These are phyloP conservation scores for Camarhynchus parvulus DNA, from an alignment of 2,113 vertebrate species.

Conservation along the genomic window DNA sequence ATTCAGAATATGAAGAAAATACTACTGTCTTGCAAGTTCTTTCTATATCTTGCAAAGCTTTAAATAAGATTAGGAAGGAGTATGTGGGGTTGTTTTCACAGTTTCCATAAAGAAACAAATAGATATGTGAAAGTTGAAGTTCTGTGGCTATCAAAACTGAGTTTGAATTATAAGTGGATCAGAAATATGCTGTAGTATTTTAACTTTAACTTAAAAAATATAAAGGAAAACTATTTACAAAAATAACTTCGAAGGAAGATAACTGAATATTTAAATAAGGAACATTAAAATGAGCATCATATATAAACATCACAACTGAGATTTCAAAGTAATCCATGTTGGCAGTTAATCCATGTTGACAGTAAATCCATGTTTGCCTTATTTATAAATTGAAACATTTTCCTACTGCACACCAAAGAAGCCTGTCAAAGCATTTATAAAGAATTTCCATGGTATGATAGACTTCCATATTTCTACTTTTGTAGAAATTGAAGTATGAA, in stretches of 20 bases:
- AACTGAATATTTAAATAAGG: not conserved
- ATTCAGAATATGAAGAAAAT: not conserved
- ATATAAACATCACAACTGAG: not conserved
- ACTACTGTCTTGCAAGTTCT: not conserved
- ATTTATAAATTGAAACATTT: not conserved
- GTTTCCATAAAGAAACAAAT: conserved; percentile 48
- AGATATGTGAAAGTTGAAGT: not conserved
- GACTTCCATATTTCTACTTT: not conserved
- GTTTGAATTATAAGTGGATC: not conserved
- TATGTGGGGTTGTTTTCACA: not conserved
- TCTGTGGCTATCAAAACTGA: not conserved
- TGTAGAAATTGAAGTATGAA: not conserved
- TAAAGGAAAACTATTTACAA: not conserved
- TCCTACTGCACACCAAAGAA: not conserved
- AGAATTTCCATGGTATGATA: not conserved
- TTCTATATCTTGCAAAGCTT: conserved; percentile 6
- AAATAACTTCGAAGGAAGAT: not conserved
- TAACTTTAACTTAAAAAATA: not conserved
- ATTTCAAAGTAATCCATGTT: not conserved
- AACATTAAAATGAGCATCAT: not conserved
- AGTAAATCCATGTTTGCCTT: not conserved
- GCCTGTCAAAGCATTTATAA: not conserved
- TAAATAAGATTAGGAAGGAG: conserved; percentile 1
- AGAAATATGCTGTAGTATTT: not conserved
- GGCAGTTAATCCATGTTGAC: not conserved